These are phyloP conservation scores for Pristionchus arcanus DNA, from an alignment of 2,888 invertebrate genomes.

Conservation along the genomic window DNA sequence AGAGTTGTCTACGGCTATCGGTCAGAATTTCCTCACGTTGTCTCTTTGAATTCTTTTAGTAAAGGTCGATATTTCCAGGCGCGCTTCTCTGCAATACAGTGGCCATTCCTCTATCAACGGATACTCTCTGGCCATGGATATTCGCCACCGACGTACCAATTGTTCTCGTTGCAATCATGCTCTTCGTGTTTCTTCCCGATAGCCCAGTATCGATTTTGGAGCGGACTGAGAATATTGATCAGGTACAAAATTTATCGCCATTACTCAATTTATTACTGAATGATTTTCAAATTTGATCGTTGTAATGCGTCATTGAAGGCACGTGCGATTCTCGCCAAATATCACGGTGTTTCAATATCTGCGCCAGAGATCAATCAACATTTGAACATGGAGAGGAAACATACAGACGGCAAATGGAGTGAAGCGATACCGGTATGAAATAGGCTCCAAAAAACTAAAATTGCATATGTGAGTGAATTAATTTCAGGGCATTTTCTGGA, in stretches of 20 bases:
- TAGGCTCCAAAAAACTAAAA: too few species aligned
- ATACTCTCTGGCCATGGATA: conserved; percentile 65
- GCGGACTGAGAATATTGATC: background rate
- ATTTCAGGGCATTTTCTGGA: conserved; percentile 61
- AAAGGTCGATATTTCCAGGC: conserved; percentile 39
- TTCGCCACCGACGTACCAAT: conserved; percentile 60
- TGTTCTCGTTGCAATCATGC: background rate
- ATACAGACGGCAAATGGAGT: background rate
- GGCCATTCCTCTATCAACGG: conserved; percentile 65
- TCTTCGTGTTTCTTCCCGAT: background rate
- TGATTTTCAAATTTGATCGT: too few species aligned
- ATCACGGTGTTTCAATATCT: conserved; percentile 64
- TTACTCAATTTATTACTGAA: too few species aligned
- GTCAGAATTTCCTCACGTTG: conserved; percentile 32
- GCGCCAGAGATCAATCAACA: conserved; percentile 61
- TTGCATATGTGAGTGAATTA: too few species aligned
- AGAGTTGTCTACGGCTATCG: conserved; percentile 71
- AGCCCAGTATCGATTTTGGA: background rate
- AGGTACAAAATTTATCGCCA: background rate
- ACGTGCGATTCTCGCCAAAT: conserved; percentile 63
- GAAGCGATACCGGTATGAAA: background rate
- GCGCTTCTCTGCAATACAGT: conserved; percentile 62
- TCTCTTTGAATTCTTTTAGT: background rate
- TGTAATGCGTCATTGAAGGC: conserved; percentile 55
- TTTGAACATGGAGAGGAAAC: conserved; percentile 11